Evolutionary conservation across 2,113 vertebrate species (phyloP).

Genomic region (Desmodus rotundus): DNA sequence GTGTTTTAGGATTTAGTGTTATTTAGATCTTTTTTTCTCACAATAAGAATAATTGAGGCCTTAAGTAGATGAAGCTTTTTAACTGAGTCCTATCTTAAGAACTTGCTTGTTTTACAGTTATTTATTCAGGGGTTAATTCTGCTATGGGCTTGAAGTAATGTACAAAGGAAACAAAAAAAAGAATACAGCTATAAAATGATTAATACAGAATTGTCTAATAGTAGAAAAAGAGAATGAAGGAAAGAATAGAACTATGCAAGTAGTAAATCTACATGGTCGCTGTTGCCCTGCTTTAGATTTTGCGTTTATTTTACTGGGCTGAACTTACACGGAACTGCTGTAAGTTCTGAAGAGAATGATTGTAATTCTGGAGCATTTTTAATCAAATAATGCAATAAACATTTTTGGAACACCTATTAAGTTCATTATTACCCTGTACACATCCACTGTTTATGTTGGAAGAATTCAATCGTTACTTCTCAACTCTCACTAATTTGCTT

Average conservation of each 20-base stretch:
- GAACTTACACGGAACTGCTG: neutral
- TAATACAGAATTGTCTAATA: neutral
- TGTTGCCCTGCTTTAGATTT: neutral
- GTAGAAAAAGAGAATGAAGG: neutral
- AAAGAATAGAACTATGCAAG: neutral
- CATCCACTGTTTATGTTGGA: neutral
- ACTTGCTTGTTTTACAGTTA: neutral
- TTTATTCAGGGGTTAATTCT: neutral
- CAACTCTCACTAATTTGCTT: neutral
- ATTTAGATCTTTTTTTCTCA: neutral
- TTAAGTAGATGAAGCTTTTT: slow-evolving; percentile 61
- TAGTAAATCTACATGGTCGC: neutral
- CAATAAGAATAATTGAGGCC: slow-evolving; percentile 31
- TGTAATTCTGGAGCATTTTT: neutral
- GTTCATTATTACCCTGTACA: neutral
- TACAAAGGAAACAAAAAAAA: neutral
- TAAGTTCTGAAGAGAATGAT: neutral
- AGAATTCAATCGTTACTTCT: neutral
- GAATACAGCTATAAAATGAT: neutral
- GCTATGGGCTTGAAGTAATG: neutral
- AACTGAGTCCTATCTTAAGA: neutral
- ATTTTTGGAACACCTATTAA: neutral
- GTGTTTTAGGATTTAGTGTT: neutral
- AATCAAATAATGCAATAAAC: neutral
- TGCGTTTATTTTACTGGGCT: neutral